A percentile compares a stretch with the other conserved stretches of the same genome.
Conservation (phyloP, 2,797 vertebrate species). For the Pseudomugil tenellus region DNA sequence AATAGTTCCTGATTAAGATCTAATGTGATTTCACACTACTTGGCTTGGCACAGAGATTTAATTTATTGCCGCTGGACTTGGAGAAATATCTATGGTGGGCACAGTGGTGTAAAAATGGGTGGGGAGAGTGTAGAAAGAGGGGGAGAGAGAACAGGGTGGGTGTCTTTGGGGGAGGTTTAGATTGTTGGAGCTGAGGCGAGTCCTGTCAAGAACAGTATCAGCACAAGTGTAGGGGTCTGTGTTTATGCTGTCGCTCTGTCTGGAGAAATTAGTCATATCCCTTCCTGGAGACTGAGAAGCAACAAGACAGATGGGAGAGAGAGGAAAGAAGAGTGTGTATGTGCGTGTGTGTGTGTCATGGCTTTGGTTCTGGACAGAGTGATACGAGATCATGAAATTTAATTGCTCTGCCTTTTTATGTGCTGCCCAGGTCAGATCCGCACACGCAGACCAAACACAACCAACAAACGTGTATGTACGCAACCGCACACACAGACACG, state of each 20-base stretch:
- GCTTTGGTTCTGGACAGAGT: conserved; percentile 27
- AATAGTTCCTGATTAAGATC: conserved; percentile 74
- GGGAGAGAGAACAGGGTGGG: neutral
- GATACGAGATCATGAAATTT: conserved; percentile 39
- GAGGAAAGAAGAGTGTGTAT: neutral
- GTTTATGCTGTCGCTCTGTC: conserved; percentile 67
- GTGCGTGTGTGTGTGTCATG: neutral
- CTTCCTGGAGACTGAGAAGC: conserved; percentile 43
- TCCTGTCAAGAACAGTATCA: conserved; percentile 64
- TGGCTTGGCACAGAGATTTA: conserved; percentile 68
- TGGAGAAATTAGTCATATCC: conserved; percentile 69
- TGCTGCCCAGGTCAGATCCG: conserved; percentile 44
- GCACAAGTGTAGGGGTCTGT: conserved; percentile 47
- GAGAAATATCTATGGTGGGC: conserved; percentile 60
- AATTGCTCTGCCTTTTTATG: conserved; percentile 50
- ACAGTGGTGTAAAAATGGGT: conserved; percentile 36
- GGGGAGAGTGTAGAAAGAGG: conserved; percentile 14
- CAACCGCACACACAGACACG: neutral
- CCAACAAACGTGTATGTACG: conserved; percentile 14
- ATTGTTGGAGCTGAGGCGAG: conserved; percentile 48
- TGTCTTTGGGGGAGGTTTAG: conserved; percentile 20
- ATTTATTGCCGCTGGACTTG: conserved; percentile 70
- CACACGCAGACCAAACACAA: neutral
- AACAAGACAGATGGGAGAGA: conserved; percentile 21
- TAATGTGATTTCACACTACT: conserved; percentile 79